phyloP scores from a whole-genome alignment of 1,140 invertebrate genomes.

The Heliconius melpomene region DNA sequence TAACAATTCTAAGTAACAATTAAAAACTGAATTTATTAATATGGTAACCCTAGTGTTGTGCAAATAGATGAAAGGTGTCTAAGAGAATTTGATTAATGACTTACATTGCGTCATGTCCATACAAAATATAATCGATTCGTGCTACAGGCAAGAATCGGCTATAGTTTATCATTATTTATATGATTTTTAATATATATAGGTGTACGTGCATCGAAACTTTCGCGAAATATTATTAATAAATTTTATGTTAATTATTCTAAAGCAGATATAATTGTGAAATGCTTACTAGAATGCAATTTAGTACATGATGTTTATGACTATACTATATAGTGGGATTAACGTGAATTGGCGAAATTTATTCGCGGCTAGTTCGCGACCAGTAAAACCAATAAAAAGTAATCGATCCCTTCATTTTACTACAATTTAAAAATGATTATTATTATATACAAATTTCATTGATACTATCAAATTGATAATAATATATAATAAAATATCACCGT shows the following conservation, averaged over 20 bases:
- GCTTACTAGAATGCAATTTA: not conserved
- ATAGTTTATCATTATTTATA: not conserved
- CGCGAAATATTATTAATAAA: not conserved
- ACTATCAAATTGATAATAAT: not conserved
- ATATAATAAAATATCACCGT: not conserved
- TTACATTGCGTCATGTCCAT: conserved; percentile 3
- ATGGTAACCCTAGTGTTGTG: conserved; percentile 2
- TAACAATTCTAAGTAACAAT: not conserved
- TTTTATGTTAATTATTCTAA: not conserved
- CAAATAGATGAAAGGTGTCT: conserved; percentile 13
- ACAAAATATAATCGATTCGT: conserved; percentile 22
- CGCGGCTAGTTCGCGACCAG: conserved; percentile 49
- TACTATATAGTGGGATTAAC: not conserved
- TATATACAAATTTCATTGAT: no score
- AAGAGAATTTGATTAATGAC: conserved; percentile 15
- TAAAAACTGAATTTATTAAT: not conserved
- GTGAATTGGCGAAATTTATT: conserved; percentile 38
- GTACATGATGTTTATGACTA: not conserved
- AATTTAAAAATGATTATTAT: not conserved
- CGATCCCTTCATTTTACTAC: not conserved
- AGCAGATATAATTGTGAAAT: not conserved
- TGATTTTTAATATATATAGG: not conserved
- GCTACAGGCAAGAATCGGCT: conserved; percentile 28
- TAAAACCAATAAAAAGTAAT: not conserved
- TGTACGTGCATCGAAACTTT: not conserved